A percentile compares a stretch with the other conserved stretches of the same genome.
phyloP scores from a whole-genome alignment of 2,113 vertebrate genomes.

The Alethe castanea region DNA sequence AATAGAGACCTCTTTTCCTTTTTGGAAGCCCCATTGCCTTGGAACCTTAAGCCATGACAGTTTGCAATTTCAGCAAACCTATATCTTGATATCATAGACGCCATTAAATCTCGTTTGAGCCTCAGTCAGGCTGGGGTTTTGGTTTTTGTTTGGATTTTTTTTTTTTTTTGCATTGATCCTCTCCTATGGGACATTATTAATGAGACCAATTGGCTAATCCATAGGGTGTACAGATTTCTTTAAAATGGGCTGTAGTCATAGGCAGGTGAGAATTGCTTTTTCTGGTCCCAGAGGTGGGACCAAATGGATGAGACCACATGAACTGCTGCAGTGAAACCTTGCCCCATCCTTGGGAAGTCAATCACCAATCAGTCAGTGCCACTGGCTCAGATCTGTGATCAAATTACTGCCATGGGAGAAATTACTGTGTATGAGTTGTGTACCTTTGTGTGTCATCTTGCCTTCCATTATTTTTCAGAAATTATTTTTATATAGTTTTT shows the following conservation, averaged over 20 bases:
- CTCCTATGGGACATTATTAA: not conserved
- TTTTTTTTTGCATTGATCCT: not conserved
- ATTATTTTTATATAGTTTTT: not conserved
- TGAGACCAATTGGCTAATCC: not conserved
- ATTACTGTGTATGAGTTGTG: not conserved
- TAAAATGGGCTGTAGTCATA: not conserved
- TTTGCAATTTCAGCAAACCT: not conserved
- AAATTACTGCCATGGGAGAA: not conserved
- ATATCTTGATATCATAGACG: not conserved
- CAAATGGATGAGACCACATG: not conserved
- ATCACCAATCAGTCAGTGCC: rapidly evolving
- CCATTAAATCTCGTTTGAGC: not conserved
- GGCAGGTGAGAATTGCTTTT: conserved; percentile 10
- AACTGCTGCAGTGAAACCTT: not conserved
- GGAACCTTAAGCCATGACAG: not conserved
- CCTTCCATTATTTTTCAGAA: not conserved
- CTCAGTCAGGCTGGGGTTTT: not conserved
- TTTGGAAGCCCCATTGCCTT: not conserved
- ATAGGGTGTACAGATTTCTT: not conserved
- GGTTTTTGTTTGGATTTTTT: not conserved
- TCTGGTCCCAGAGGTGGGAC: not conserved
- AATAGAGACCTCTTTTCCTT: not conserved
- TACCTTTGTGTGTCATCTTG: not conserved
- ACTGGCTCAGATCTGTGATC: rapidly evolving
- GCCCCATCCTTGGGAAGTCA: not conserved